phyloP scores from a whole-genome alignment of 2,113 vertebrate species.

The Epinephelus moara region DNA sequence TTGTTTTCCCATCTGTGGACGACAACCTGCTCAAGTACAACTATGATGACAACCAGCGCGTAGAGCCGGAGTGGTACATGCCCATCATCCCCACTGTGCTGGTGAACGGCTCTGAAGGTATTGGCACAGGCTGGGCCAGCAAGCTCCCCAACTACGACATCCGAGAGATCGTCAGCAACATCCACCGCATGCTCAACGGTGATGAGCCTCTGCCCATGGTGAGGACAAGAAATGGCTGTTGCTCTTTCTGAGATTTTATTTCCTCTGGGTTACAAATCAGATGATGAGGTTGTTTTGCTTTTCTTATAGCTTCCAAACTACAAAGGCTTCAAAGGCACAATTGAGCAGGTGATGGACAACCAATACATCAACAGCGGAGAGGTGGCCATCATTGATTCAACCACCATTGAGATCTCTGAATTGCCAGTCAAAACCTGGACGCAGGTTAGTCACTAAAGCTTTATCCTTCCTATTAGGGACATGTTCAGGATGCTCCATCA shows the following conservation, averaged over 20 bases:
- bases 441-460: constrained; percentile 84
- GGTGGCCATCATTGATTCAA: constrained; percentile 92
- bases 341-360: constrained; percentile 91
- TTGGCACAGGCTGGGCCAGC: constrained; percentile 98
- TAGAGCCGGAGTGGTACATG: constrained; percentile 98
- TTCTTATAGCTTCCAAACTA: constrained; percentile 91
- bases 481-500: not conserved
- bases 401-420: constrained; percentile 98
- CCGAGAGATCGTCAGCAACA: constrained; percentile 92
- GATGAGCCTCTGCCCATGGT: constrained; percentile 94
- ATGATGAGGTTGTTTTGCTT: not conserved
- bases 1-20: constrained; percentile 91
- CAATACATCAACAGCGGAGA: constrained; percentile 93
- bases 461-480: not conserved
- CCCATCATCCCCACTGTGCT: constrained; percentile 95
- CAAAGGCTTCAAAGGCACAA: constrained; percentile 95
- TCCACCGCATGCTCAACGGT: constrained; percentile 91
- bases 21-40: constrained; percentile 93
- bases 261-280: not conserved
- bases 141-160: constrained; percentile 93
- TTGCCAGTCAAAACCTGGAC: constrained; percentile 96
- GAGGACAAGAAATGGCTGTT: constrained; percentile 37
- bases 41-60: constrained; percentile 96
- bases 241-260: not conserved
- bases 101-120: constrained; percentile 94